Evolutionary conservation across 2,888 invertebrate species (phyloP).

Genomic region (Hedychridium roseum): DNA sequence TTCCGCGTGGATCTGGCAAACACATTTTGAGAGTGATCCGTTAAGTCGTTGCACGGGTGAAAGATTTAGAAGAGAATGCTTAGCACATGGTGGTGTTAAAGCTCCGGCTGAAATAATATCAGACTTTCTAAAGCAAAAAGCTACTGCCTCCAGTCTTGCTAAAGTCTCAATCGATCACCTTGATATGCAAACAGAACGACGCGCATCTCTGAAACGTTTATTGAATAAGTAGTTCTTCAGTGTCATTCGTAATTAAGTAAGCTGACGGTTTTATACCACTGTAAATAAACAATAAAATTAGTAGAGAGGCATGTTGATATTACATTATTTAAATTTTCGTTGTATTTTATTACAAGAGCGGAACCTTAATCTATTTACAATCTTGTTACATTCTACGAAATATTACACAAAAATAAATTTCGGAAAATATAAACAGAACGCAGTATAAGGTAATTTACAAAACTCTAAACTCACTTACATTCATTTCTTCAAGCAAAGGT

Average conservation of each 20-base stretch:
- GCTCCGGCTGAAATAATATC: slow-evolving; percentile 81
- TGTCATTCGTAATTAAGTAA: too few species aligned
- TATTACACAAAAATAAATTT: slow-evolving; percentile 59
- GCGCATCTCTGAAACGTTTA: too few species aligned
- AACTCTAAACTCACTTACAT: too few species aligned
- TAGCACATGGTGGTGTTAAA: slow-evolving; percentile 88
- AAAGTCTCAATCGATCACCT: slow-evolving; percentile 81
- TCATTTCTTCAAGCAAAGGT: too few species aligned
- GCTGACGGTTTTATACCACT: slow-evolving; percentile 2
- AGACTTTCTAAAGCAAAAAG: slow-evolving; percentile 79
- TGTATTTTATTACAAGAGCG: slow-evolving; percentile 60
- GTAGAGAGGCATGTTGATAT: slow-evolving; percentile 1
- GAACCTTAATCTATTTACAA: slow-evolving; percentile 56
- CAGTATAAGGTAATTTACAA: slow-evolving; percentile 45
- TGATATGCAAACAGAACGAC: slow-evolving; percentile 71
- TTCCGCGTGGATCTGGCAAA: slow-evolving; percentile 92
- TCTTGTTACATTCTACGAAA: slow-evolving; percentile 52
- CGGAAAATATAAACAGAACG: slow-evolving; percentile 38
- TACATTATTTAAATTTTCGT: slow-evolving; percentile 24
- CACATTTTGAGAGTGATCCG: slow-evolving; percentile 82
- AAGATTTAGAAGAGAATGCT: slow-evolving; percentile 76
- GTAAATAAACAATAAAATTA: neutral
- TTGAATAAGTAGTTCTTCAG: too few species aligned
- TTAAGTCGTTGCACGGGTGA: slow-evolving; percentile 82
- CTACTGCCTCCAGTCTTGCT: slow-evolving; percentile 80